phyloP scores from a whole-genome alignment of 92 coral and sea anemone genomes.

The Paramuricea clavata region DNA sequence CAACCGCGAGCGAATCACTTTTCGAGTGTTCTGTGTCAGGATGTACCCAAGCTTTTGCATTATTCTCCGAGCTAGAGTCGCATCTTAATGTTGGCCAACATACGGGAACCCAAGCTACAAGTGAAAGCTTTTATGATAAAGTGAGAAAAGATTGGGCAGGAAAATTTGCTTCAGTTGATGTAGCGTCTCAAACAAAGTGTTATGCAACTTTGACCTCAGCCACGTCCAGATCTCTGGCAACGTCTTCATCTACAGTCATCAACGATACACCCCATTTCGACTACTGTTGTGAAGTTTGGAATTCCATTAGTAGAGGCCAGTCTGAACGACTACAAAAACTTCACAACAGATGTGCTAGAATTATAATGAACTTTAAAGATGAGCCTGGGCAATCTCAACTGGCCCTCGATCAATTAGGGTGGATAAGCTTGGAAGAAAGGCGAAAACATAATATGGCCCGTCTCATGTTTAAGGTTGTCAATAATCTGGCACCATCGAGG shows the following conservation, averaged over 20 bases:
- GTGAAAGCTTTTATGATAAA: slow-evolving; percentile 61
- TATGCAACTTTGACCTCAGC: slow-evolving; percentile 24
- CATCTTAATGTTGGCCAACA: slow-evolving; percentile 58
- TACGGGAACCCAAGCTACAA: slow-evolving; percentile 12
- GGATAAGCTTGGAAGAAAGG: too few relatives aligned
- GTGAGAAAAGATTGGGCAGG: slow-evolving; percentile 63
- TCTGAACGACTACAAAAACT: too few relatives aligned
- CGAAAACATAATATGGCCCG: too few relatives aligned
- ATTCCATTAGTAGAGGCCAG: too few relatives aligned
- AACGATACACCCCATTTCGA: slow-evolving; percentile 9
- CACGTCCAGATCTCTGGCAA: slow-evolving; percentile 11
- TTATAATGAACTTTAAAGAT: too few relatives aligned
- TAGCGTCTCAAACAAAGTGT: slow-evolving; percentile 27
- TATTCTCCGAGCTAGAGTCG: slow-evolving; percentile 40
- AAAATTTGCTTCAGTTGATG: slow-evolving; percentile 65
- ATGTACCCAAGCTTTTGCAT: slow-evolving; percentile 43
- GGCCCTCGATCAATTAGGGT: too few relatives aligned
- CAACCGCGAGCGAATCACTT: slow-evolving; percentile 11
- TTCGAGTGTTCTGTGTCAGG: slow-evolving; percentile 49
- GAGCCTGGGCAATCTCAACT: too few relatives aligned
- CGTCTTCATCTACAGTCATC: slow-evolving; percentile 18
- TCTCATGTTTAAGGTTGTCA: too few relatives aligned
- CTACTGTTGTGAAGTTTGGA: too few relatives aligned
- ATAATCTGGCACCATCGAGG: too few relatives aligned
- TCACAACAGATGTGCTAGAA: too few relatives aligned